Conservation (phyloP, 2,888 invertebrate species). For the Mythimna ferrago region DNA sequence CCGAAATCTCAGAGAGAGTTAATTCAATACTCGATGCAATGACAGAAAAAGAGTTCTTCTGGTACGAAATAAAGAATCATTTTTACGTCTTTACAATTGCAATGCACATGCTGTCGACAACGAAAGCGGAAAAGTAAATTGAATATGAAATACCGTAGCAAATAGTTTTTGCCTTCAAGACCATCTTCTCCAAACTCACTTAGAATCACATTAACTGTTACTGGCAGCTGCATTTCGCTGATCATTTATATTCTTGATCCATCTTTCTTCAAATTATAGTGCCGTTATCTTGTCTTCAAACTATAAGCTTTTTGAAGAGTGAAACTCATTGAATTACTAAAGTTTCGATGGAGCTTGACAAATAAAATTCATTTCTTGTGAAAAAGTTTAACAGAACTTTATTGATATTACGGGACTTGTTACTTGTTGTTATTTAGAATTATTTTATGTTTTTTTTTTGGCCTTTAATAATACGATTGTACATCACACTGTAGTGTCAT, state of each 20-base stretch:
- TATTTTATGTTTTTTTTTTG: not conserved
- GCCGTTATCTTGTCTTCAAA: constrained; percentile 7
- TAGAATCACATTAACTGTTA: constrained; percentile 46
- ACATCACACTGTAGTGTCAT: not conserved
- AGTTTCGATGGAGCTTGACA: constrained; percentile 14
- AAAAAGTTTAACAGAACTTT: constrained; percentile 7
- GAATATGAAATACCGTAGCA: constrained; percentile 22
- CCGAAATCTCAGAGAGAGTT: no score
- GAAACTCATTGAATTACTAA: constrained; percentile 24
- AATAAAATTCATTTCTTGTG: constrained; percentile 25
- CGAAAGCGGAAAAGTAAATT: constrained; percentile 4
- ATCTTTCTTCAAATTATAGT: constrained; percentile 24
- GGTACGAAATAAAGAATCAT: not conserved
- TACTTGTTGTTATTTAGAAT: not conserved
- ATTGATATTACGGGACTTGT: not conserved
- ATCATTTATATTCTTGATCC: constrained; percentile 52
- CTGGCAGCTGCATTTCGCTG: constrained; percentile 45
- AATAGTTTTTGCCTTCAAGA: constrained; percentile 16
- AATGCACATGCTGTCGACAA: not conserved
- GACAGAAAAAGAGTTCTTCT: not conserved
- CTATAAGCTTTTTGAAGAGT: constrained; percentile 18
- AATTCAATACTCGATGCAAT: not conserved
- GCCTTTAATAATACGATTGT: not conserved
- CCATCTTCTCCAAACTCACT: constrained; percentile 32
- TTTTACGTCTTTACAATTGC: not conserved